A percentile compares a stretch with the other conserved stretches of the same genome.
These are phyloP conservation scores for Caenorhabditis sinica DNA, from an alignment of 2,888 invertebrate genomes.

Conservation along the genomic window DNA sequence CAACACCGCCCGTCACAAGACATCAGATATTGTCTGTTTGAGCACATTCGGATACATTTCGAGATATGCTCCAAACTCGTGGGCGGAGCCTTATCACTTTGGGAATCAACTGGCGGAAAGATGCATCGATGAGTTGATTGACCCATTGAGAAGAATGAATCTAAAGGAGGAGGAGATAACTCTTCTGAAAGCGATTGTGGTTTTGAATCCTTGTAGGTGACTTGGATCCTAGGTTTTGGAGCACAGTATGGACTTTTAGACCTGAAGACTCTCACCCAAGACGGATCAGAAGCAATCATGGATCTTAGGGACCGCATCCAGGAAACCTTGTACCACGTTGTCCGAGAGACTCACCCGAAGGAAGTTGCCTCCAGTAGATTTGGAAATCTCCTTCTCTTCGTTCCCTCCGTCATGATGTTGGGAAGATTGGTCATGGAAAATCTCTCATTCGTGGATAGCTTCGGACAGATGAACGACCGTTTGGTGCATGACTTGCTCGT, in stretches of 20 bases:
- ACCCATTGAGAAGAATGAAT: conserved; percentile 79
- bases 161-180: conserved; percentile 82
- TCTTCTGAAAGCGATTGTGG: conserved; percentile 81
- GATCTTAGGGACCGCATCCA: conserved; percentile 82
- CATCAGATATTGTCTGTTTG: conserved; percentile 77
- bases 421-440: conserved; percentile 81
- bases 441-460: conserved; percentile 80
- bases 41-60: conserved; percentile 81
- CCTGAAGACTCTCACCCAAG: conserved; percentile 76
- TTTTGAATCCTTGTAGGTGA: conserved; percentile 80
- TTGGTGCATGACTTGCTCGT: conserved; percentile 79
- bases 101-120: conserved; percentile 81
- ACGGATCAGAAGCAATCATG: conserved; percentile 81
- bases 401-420: conserved; percentile 81
- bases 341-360: conserved; percentile 83
- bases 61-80: conserved; percentile 71
- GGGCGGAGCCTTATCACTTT: conserved; percentile 80
- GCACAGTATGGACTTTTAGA: conserved; percentile 67
- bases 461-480: conserved; percentile 79
- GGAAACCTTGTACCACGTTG: conserved; percentile 81
- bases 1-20: conserved; percentile 66
- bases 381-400: conserved; percentile 81
- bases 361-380: conserved; percentile 83
- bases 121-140: conserved; percentile 81
- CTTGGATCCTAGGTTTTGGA: neutral